Percentiles rank a stretch among this genome's conserved stretches.
phyloP scores from a whole-genome alignment of 2,113 vertebrate species.

The Haemorhous mexicanus region DNA sequence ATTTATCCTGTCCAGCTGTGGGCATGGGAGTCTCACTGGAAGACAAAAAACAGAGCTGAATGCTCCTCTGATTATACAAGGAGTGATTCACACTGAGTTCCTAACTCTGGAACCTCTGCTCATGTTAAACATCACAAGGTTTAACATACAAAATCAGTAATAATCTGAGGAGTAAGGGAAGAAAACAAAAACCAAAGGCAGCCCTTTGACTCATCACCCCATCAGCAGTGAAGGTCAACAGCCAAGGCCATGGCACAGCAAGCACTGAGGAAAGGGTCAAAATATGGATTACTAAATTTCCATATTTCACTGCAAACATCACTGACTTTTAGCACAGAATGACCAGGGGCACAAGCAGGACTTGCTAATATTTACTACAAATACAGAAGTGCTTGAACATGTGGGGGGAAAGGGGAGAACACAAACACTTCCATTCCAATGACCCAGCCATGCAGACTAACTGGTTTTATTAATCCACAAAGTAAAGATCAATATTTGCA shows the following conservation, averaged over 20 bases:
- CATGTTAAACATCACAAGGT: not conserved
- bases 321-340: not conserved
- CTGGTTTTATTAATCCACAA: not conserved
- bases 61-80: accelerated
- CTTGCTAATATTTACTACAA: not conserved
- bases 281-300: not conserved
- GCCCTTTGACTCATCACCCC: not conserved
- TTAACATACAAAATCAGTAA: not conserved
- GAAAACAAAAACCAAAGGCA: not conserved
- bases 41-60: not conserved
- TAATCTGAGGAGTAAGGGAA: not conserved
- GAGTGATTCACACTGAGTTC: not conserved
- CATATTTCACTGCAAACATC: not conserved
- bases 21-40: not conserved
- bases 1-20: not conserved
- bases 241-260: not conserved
- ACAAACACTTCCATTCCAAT: not conserved
- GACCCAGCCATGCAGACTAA: not conserved
- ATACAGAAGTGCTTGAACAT: not conserved
- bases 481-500: not conserved
- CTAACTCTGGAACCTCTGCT: not conserved
- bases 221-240: not conserved
- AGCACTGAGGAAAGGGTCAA: not conserved
- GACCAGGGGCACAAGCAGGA: not conserved
- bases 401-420: no score